A percentile compares a stretch with the other conserved stretches of the same genome.
Evolutionary conservation across 1,140 invertebrate species (phyloP).

Genomic region (Neuroterus valhalla): DNA sequence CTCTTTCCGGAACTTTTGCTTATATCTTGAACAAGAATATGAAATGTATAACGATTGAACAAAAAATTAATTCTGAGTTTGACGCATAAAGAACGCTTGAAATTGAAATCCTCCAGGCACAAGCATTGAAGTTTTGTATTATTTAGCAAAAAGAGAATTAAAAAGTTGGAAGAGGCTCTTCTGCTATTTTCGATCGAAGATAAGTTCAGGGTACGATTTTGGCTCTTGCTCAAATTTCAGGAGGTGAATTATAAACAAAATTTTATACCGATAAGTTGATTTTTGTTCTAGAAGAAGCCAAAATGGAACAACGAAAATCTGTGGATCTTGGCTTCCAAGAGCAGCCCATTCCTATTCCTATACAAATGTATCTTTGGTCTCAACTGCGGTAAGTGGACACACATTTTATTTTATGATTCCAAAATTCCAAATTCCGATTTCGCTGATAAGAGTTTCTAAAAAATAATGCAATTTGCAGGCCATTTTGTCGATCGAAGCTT

Average conservation of each 20-base stretch:
- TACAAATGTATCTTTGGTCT: slow-evolving; percentile 98
- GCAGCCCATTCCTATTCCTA: slow-evolving; percentile 93
- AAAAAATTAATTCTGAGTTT: no score
- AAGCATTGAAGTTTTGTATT: no score
- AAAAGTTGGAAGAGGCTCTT: no score
- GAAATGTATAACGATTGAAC: no score
- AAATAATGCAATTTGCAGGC: slow-evolving; percentile 72
- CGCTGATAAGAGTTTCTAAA: background rate
- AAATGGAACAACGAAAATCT: slow-evolving; percentile 46
- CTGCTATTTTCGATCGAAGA: no score
- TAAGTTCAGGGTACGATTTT: no score
- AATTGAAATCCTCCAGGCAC: no score
- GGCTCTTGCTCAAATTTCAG: no score
- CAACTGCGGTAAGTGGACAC: slow-evolving; percentile 86
- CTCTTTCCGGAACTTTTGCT: background rate
- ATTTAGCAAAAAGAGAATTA: no score
- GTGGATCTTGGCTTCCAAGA: slow-evolving; percentile 78
- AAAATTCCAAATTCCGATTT: no score
- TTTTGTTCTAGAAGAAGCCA: background rate
- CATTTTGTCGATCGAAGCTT: slow-evolving; percentile 93
- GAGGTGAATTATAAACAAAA: no score
- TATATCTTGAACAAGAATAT: background rate
- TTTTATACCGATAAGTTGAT: background rate
- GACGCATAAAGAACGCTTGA: no score
- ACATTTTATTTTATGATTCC: slow-evolving; percentile 38